Evolutionary conservation across 2,113 vertebrate genomes (phyloP), one percentile per base, ranked within the genome.

Genomic region (Pseudorasbora parva): DNA sequence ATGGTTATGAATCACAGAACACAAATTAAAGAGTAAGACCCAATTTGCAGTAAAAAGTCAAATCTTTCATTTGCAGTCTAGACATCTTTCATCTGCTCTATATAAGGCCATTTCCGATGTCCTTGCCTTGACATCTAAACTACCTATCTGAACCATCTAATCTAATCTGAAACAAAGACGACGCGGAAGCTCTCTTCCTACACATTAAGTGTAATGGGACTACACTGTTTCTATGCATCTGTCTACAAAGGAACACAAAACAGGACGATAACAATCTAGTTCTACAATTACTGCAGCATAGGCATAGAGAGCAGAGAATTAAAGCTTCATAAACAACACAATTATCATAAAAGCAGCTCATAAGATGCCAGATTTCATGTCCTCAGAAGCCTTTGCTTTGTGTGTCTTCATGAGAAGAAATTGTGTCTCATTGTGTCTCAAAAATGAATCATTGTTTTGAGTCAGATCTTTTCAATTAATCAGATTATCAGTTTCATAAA

Each of bases 121-220:
- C 56, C 54, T 78, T 54, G 49, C 17, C 27, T 75, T 78, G 75
- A 59, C 54, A 60, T 78, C 75, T 78, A 59, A 57, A 59, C 27
- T n/a, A 45, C n/a, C 37, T 45, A 23, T 71, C 68, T 78, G 54
- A 59, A 78, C 51, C 75, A 78, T 78, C 75, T 78, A 78, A 78
- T 60, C 33, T 60, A 43, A 77, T 59, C 54, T 56, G 54, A 59
- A 23, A 60, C 51, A 8, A 56, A 75, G 47, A 54, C 1, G 12
- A 51, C 5, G 60, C 14, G 7, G 75, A 78, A 23, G 75, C 75
- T 78, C n/a, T 47, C 75, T 60, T 59, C 51, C 30, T 78, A 60
- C 54, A 78, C 21, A 41, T 78, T 23, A 23, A 60, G 21, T 59
- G 8, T 25, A 43, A 41, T 57, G 75, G 15, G 51, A 23, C 56